Evolutionary conservation across 2,797 vertebrate genomes (phyloP).

Genomic region (Fundulus diaphanus): DNA sequence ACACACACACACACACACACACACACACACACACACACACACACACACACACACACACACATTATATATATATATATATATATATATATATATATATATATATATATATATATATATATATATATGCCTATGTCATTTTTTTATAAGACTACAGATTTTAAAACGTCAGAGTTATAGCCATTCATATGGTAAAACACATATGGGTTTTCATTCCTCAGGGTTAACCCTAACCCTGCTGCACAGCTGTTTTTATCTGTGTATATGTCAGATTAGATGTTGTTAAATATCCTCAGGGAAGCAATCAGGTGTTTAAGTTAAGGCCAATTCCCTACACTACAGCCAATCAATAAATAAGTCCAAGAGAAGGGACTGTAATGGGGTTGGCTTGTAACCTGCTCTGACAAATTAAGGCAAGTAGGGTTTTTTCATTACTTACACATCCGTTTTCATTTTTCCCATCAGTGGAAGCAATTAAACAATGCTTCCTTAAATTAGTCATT

Average conservation of each 20-base stretch:
- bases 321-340: slow-evolving; percentile 55
- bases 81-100: too few relatives aligned
- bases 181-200: slow-evolving; percentile 15
- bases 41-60: too few relatives aligned
- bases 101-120: neutral
- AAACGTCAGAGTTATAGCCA: neutral
- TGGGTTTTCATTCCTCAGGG: slow-evolving; percentile 44
- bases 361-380: slow-evolving; percentile 58
- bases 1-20: too few relatives aligned
- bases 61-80: too few relatives aligned
- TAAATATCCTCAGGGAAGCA: slow-evolving; percentile 71
- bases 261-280: slow-evolving; percentile 60
- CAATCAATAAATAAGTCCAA: slow-evolving; percentile 70
- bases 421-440: slow-evolving; percentile 79
- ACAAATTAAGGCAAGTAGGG: slow-evolving; percentile 79
- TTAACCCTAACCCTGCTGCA: too few relatives aligned
- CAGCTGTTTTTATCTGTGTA: slow-evolving; percentile 13
- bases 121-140: neutral
- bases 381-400: slow-evolving; percentile 66
- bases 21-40: too few relatives aligned
- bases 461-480: slow-evolving; percentile 80
- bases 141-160: neutral
- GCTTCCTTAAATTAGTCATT: slow-evolving; percentile 81
- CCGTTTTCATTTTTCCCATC: slow-evolving; percentile 81
- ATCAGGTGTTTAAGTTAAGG: slow-evolving; percentile 75